Conservation (phyloP, 2,113 vertebrate genomes). For the Paramormyrops kingsleyae region DNA sequence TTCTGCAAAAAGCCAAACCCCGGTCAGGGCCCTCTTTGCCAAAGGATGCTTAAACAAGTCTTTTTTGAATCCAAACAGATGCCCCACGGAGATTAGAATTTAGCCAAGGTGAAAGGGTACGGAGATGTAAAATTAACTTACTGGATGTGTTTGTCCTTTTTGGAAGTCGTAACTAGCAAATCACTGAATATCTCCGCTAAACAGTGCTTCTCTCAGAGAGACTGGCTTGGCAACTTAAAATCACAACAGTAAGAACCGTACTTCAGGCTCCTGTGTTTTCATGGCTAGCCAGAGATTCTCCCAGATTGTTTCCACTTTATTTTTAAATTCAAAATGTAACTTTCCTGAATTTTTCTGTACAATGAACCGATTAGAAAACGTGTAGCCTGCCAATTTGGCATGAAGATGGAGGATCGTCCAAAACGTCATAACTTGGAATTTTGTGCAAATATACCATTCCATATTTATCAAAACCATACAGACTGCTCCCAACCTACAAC, state of each 20-base stretch:
- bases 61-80: not conserved
- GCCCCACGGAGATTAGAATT: not conserved
- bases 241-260: not conserved
- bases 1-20: not conserved
- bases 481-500: not conserved
- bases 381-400: not conserved
- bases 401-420: not conserved
- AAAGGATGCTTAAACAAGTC: not conserved
- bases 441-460: not conserved
- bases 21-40: not conserved
- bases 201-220: not conserved
- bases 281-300: not conserved
- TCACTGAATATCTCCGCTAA: not conserved
- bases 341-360: not conserved
- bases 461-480: not conserved
- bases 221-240: not conserved
- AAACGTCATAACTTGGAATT: not conserved
- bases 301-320: not conserved
- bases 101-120: not conserved
- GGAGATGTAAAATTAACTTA: not conserved
- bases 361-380: not conserved
- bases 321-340: not conserved
- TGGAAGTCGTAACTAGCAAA: not conserved
- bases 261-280: not conserved
- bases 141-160: not conserved